phyloP scores from a whole-genome alignment of 1,140 invertebrate genomes.

The Riptortus pedestris region DNA sequence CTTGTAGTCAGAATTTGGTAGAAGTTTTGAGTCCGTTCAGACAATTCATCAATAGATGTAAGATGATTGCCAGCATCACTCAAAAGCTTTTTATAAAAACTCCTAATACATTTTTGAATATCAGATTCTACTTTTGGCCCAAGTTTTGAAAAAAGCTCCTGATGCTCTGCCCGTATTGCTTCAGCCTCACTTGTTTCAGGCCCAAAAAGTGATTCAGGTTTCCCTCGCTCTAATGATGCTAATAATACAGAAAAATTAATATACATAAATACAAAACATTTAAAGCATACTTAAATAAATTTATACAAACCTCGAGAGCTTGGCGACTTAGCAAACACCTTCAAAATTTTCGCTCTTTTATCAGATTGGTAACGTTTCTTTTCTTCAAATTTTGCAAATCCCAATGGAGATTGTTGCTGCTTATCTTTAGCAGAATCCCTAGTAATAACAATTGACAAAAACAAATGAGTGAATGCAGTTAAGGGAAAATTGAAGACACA shows the following conservation, averaged over 20 bases:
- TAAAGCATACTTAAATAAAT: neutral
- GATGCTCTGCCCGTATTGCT: constrained; percentile 41
- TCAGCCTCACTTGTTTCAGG: constrained; percentile 41
- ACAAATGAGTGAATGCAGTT: neutral
- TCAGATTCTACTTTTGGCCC: constrained; percentile 48
- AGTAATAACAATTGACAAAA: neutral
- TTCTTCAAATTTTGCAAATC: constrained; percentile 75
- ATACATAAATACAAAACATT: neutral
- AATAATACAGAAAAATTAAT: neutral
- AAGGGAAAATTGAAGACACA: no score
- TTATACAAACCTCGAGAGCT: constrained; percentile 41
- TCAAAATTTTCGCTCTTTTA: constrained; percentile 67
- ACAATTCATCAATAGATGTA: constrained; percentile 70
- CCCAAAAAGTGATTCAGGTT: constrained; percentile 36
- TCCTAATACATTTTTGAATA: constrained; percentile 53
- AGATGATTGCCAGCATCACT: constrained; percentile 26
- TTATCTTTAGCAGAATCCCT: constrained; percentile 12
- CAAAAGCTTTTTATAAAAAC: constrained; percentile 48
- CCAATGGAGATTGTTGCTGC: constrained; percentile 32
- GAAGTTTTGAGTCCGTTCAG: constrained; percentile 81
- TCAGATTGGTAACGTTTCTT: constrained; percentile 69
- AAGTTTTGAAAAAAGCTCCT: constrained; percentile 29
- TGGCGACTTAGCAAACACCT: constrained; percentile 63
- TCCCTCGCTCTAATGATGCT: constrained; percentile 33
- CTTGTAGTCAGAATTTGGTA: constrained; percentile 72